A percentile compares a stretch with the other conserved stretches of the same genome.
Conservation (phyloP, 2,113 vertebrate species). For the Corythaixoides concolor region DNA sequence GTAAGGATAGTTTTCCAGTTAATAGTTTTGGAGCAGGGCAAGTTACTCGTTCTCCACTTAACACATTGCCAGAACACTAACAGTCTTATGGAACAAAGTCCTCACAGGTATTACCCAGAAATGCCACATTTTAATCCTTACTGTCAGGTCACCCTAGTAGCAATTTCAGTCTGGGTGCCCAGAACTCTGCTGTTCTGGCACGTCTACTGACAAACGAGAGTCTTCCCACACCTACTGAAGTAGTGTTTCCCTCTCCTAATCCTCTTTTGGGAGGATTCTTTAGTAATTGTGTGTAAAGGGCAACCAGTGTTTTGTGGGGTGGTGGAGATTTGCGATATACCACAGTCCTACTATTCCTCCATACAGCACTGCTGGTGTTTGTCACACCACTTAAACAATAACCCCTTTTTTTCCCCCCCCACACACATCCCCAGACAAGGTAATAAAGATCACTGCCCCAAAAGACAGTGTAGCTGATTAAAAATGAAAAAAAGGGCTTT, state of each 20-base stretch:
- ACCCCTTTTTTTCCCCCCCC: neutral
- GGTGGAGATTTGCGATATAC: neutral
- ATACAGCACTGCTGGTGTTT: neutral
- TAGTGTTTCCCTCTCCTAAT: neutral
- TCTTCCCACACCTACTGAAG: neutral
- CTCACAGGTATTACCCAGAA: neutral
- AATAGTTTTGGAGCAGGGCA: neutral
- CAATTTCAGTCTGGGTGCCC: neutral
- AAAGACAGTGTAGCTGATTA: neutral
- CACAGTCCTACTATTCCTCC: neutral
- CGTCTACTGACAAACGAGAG: rapidly evolving
- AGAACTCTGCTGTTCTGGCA: neutral
- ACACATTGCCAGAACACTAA: neutral
- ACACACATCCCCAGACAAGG: neutral
- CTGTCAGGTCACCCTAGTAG: neutral
- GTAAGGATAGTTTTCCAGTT: neutral
- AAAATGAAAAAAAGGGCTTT: neutral
- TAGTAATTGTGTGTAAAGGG: neutral
- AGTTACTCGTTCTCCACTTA: neutral
- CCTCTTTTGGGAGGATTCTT: neutral
- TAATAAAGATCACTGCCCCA: neutral
- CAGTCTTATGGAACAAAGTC: neutral
- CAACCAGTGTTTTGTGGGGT: neutral
- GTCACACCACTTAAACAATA: neutral
- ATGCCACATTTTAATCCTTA: neutral